A percentile compares a stretch with the other conserved stretches of the same genome.
Conservation (phyloP, 2,797 vertebrate species). For the Oceanodroma leucorhoa region DNA sequence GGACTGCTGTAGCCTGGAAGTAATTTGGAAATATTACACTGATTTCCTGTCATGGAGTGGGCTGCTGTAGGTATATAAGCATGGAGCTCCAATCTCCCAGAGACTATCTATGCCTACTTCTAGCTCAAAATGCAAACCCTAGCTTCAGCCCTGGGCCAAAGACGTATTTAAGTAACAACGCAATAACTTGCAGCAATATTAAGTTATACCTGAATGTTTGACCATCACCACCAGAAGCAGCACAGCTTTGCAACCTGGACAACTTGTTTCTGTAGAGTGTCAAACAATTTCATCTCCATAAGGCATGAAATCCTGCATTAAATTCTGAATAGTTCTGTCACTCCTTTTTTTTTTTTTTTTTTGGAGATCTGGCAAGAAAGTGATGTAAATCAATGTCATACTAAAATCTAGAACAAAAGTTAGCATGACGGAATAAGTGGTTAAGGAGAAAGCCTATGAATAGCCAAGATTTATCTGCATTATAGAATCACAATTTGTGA, state of each 20-base stretch:
- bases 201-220: background rate
- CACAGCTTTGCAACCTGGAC: background rate
- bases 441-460: background rate
- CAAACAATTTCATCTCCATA: background rate
- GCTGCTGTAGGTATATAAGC: background rate
- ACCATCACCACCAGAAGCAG: background rate
- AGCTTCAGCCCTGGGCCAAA: background rate
- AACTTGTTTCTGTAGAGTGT: background rate
- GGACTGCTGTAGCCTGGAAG: background rate
- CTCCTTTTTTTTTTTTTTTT: background rate
- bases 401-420: background rate
- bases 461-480: background rate
- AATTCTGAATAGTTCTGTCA: background rate
- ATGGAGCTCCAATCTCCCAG: background rate
- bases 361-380: background rate
- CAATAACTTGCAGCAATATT: background rate
- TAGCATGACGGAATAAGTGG: background rate
- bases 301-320: background rate
- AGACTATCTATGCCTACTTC: background rate
- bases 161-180: background rate
- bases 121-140: background rate
- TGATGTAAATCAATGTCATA: background rate
- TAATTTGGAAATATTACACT: background rate
- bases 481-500: background rate
- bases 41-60: fast-evolving